Percentiles rank a stretch among this genome's conserved stretches.
phyloP scores from a whole-genome alignment of 2,797 vertebrate species.

The Stomatorhinus walkeri region DNA sequence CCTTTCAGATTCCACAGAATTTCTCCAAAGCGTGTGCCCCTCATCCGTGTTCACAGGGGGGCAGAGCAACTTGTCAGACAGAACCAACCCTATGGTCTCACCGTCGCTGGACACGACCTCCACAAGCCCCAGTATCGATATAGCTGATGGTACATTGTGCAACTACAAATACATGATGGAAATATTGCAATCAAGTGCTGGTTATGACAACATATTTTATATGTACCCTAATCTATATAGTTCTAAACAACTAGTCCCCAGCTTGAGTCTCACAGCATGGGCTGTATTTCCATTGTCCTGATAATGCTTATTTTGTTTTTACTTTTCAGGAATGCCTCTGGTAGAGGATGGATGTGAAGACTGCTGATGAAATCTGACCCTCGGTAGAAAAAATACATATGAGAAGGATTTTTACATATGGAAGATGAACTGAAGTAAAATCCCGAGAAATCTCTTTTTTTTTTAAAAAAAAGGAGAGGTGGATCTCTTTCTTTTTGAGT shows the following conservation, averaged over 20 bases:
- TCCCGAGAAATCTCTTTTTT: not conserved
- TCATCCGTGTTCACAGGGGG: conserved; percentile 44
- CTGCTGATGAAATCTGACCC: conserved; percentile 40
- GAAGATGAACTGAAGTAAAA: not conserved
- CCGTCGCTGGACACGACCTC: conserved; percentile 52
- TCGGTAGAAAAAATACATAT: not conserved
- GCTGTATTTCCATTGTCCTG: not conserved
- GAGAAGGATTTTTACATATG: not conserved
- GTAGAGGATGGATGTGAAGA: conserved; percentile 62
- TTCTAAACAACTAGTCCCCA: not conserved
- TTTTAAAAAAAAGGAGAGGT: not conserved
- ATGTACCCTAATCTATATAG: not conserved
- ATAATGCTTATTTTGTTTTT: conserved; percentile 31
- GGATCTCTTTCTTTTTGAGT: not conserved
- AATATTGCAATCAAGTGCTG: not conserved
- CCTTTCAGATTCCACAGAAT: conserved; percentile 56
- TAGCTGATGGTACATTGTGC: conserved; percentile 67
- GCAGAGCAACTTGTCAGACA: conserved; percentile 38
- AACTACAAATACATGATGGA: not conserved
- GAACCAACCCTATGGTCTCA: conserved; percentile 37
- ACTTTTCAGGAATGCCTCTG: conserved; percentile 69
- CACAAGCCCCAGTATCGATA: conserved; percentile 65
- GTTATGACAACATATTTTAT: not conserved
- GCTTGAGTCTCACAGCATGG: not conserved
- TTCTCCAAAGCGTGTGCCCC: conserved; percentile 56